phyloP scores from a whole-genome alignment of 2,797 vertebrate genomes.

The Echiichthys vipera region DNA sequence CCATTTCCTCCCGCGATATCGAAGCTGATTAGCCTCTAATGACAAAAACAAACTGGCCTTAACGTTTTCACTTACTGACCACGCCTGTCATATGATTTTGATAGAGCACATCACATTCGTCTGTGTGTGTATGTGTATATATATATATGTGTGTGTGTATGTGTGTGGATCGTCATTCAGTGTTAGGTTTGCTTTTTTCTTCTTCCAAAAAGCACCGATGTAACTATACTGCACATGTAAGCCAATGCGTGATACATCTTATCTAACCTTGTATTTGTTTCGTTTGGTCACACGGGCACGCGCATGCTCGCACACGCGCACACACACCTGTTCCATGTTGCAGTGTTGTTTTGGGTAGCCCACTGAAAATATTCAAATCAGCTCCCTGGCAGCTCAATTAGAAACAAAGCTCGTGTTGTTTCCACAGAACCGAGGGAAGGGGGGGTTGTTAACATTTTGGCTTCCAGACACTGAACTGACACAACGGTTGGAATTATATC shows the following conservation, averaged over 20 bases:
- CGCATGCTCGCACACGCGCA: constrained; percentile 35
- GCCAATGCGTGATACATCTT: constrained; percentile 6
- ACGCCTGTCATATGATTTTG: constrained; percentile 78
- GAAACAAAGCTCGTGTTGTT: constrained; percentile 50
- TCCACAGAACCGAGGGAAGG: constrained; percentile 33
- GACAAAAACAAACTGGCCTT: constrained; percentile 38
- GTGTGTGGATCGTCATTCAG: constrained; percentile 33
- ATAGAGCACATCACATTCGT: constrained; percentile 43
- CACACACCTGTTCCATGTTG: constrained; percentile 83
- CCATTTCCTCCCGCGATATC: constrained; percentile 5
- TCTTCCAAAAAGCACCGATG: constrained; percentile 22
- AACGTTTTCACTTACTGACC: constrained; percentile 66
- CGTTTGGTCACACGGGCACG: constrained; percentile 25
- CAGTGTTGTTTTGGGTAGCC: constrained; percentile 64
- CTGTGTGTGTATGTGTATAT: constrained; percentile 14
- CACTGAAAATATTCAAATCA: constrained; percentile 55
- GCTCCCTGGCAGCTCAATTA: constrained; percentile 45
- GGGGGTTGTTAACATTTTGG: constrained; percentile 29
- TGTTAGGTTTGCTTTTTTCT: constrained; percentile 11
- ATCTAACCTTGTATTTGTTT: constrained; percentile 40
- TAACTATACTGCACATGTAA: constrained; percentile 30
- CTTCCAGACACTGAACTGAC: constrained; percentile 43
- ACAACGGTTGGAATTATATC: constrained; percentile 28
- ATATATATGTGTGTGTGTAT: constrained; percentile 19
- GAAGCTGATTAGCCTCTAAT: constrained; percentile 3